Evolutionary conservation across 1,140 invertebrate genomes (phyloP).

Genomic region (Pseudomyrmex sp.): DNA sequence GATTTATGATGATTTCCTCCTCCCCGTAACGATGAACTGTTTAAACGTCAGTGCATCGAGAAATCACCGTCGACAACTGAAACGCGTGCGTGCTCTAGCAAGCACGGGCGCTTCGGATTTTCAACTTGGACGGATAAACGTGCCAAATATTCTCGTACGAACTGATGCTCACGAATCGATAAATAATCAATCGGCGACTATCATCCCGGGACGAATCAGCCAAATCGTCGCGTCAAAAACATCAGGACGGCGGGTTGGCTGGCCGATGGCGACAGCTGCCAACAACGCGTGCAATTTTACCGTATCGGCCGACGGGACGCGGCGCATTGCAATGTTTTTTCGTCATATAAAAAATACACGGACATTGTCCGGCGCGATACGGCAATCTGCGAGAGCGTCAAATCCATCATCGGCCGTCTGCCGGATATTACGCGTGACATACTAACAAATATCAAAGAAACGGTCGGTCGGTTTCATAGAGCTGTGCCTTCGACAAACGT

Average conservation of each 20-base stretch:
- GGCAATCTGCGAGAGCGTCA: conserved; percentile 56
- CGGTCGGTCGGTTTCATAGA: conserved; percentile 27
- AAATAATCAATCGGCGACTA: conserved; percentile 71
- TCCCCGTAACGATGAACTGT: conserved; percentile 13
- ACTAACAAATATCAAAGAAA: conserved; percentile 57
- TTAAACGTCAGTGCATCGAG: not conserved
- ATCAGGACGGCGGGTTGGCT: conserved; percentile 69
- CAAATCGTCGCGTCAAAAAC: conserved; percentile 76
- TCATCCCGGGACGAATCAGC: conserved; percentile 56
- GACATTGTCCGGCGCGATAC: conserved; percentile 45
- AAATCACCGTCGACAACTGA: not conserved
- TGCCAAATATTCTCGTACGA: conserved; percentile 34
- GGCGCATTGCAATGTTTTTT: conserved; percentile 51
- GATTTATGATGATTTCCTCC: not conserved
- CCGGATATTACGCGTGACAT: conserved; percentile 53
- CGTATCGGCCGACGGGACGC: conserved; percentile 42
- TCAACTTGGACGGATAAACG: conserved; percentile 1
- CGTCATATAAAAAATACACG: conserved; percentile 57
- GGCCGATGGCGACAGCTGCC: conserved; percentile 76
- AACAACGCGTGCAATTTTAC: conserved; percentile 72
- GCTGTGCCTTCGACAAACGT: conserved; percentile 41
- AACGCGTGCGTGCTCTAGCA: not conserved
- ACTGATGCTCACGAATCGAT: conserved; percentile 66
- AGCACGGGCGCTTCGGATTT: conserved; percentile 11
- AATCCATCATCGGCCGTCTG: conserved; percentile 54